Conservation (phyloP, 2,888 invertebrate species). For the Taphrorychus bicolor region DNA sequence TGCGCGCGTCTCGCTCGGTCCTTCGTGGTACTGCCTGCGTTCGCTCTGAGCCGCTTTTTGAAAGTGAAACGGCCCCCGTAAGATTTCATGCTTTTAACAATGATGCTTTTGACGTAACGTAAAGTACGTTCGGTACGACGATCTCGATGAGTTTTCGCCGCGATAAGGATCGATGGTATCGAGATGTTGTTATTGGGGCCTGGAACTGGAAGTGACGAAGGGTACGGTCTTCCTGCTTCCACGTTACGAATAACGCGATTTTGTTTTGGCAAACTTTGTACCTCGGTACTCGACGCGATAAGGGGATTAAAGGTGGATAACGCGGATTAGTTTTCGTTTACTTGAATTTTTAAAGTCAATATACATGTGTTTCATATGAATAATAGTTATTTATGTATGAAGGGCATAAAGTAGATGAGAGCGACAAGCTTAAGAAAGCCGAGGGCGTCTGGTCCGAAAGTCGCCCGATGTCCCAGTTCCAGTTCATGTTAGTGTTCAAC, state of each 20-base stretch:
- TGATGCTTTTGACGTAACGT: conserved; percentile 54
- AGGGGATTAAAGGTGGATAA: not conserved
- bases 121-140: no score
- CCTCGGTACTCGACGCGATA: conserved; percentile 17
- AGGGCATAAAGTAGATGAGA: no score
- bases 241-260: not conserved
- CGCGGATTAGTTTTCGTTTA: not conserved
- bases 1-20: conserved; percentile 24
- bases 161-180: not conserved
- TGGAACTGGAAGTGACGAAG: not conserved
- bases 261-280: not conserved
- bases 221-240: not conserved
- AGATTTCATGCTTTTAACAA: conserved; percentile 55
- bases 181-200: no score
- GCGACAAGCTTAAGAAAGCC: no score
- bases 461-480: no score
- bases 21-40: conserved; percentile 25
- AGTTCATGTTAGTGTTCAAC: no score
- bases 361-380: no score
- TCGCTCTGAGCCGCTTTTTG: conserved; percentile 58
- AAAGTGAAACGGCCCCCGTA: conserved; percentile 59
- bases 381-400: no score
- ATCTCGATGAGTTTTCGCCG: not conserved
- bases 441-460: no score
- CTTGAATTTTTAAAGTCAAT: no score